A percentile compares a stretch with the other conserved stretches of the same genome.
Conservation (phyloP, 2,888 invertebrate genomes). For the Agrotis ipsilon region DNA sequence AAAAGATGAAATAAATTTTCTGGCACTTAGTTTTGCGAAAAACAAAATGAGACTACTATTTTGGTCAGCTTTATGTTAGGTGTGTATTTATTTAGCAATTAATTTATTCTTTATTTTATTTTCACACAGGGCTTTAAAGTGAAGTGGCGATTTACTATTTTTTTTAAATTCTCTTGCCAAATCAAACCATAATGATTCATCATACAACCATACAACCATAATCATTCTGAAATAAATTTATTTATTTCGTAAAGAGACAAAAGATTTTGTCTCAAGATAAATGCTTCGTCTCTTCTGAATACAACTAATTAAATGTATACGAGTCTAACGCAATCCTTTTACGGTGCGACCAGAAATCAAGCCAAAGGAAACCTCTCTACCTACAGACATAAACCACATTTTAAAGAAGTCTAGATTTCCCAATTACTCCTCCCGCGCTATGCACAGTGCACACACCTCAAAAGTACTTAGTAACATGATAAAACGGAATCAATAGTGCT, state of each 20-base stretch:
- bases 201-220: no score
- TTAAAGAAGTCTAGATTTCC: background rate
- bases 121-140: background rate
- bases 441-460: slow-evolving; percentile 70
- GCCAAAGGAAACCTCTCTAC: background rate
- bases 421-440: background rate
- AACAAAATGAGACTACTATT: background rate
- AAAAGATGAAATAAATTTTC: slow-evolving; percentile 1
- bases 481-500: slow-evolving; percentile 84
- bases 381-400: background rate
- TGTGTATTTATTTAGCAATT: no score
- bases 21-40: background rate
- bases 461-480: slow-evolving; percentile 79
- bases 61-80: no score
- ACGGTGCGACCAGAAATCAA: background rate
- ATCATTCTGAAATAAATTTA: no score
- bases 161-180: no score
- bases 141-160: no score
- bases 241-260: background rate
- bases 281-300: background rate
- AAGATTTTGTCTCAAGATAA: no score
- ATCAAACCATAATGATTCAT: no score
- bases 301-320: background rate
- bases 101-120: no score
- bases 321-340: background rate